Evolutionary conservation across 2,888 invertebrate species (phyloP), one percentile per base, ranked within the genome.

Genomic region (Gari tellinella): DNA sequence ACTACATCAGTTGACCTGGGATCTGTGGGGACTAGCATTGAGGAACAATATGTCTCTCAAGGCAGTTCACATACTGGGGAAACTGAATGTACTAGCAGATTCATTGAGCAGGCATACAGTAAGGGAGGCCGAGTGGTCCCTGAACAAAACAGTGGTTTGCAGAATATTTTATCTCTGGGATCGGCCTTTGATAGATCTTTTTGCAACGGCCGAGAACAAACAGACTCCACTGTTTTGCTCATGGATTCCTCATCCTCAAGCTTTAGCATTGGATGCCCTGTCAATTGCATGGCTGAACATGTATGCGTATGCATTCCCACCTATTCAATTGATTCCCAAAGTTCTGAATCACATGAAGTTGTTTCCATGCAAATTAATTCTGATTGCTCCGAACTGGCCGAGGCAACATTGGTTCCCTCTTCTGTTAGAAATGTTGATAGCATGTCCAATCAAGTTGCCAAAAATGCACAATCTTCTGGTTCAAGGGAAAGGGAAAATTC

Each of bases 181-280:
- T 49, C 46, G 46, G 3, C 72, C 66, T 1, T 7, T n/a, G 14
- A 38, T 66, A 31, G 66, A 66, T 51, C 57, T 72, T 3, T 72
- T 72, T 66, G 64, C 66, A 10, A 56, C 66, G 48, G 15, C 41
- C 14, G 25, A 62, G 15, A 72, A 66, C 61, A 48, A 72, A 62
- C 55, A 48, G 38, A 57, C 66, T 15, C 49, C 48, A 23, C 46
- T 72, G 43, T 66, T 66, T 66, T 72, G 72, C 15, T 51, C 66
- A 45, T 66, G 72, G 62, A 31, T 49, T 19, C 58, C 62, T 25
- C 53, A 73, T 37, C 60, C 67, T 4, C 48, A 61, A 43, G 67
- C 67, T 17, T 58, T 48, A 19, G 67, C 67, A 15, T 19, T 52
- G 46, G 58, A 67, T 62, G 63, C 73, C 57, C 73, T 63, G 73